These are phyloP conservation scores for Athalia cordata DNA, from an alignment of 2,888 invertebrate species.

Conservation along the genomic window DNA sequence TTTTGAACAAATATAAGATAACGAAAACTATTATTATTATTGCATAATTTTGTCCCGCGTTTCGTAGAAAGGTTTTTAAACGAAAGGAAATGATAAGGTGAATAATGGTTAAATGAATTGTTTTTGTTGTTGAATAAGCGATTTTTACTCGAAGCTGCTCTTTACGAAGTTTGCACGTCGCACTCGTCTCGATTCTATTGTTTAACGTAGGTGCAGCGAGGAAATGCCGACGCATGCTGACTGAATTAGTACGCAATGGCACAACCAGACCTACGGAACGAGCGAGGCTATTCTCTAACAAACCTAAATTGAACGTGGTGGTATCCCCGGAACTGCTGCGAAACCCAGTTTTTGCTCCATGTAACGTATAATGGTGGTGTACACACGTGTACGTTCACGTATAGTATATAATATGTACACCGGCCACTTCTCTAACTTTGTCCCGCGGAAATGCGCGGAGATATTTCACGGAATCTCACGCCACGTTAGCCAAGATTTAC, in stretches of 20 bases:
- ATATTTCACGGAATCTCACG: slow-evolving; percentile 67
- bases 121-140: slow-evolving; percentile 54
- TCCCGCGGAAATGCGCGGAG: slow-evolving; percentile 60
- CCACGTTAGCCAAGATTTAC: slow-evolving; percentile 46
- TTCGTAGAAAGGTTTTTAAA: background rate
- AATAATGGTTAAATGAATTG: slow-evolving; percentile 35
- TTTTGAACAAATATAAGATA: too few relatives aligned
- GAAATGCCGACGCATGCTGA: slow-evolving; percentile 48
- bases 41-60: background rate
- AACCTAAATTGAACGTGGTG: slow-evolving; percentile 18
- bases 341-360: slow-evolving; percentile 1
- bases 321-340: slow-evolving; percentile 2
- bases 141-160: slow-evolving; percentile 49
- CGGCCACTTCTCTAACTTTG: background rate
- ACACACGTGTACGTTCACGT: too few relatives aligned
- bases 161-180: slow-evolving; percentile 46
- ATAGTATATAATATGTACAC: too few relatives aligned
- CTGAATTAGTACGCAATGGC: slow-evolving; percentile 43
- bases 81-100: slow-evolving; percentile 29
- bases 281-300: background rate
- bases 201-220: slow-evolving; percentile 30
- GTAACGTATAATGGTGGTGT: background rate
- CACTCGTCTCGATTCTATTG: slow-evolving; percentile 39
- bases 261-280: background rate
- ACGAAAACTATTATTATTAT: background rate